Evolutionary conservation across 1,140 invertebrate species (phyloP), one percentile per base, ranked within the genome.

Genomic region (Musca vetustissima): DNA sequence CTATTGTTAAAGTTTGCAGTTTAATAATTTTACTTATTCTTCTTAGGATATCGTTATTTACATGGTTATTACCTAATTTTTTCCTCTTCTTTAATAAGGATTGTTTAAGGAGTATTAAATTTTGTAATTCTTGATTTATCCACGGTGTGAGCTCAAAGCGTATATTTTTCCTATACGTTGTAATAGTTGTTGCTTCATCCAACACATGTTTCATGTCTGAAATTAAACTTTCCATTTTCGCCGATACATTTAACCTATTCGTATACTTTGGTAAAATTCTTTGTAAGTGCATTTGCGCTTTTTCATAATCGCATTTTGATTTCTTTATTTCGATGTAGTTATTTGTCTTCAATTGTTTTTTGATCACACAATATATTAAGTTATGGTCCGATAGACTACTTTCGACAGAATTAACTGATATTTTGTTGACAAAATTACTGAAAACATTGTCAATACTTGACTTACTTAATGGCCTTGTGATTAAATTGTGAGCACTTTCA

Each of bases 1-100:
- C 21, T 53, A 22, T 11, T 22, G 21, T 53, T 8, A 11, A 2
- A 22, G 22, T 53, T 22, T 4, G 52, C 52, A 6, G 22, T 53
- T 22, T 53, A 53, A 53, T 22, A 53, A 53, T 14, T 53, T 53
- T 53, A 53, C 52, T 53, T 21, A 53, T 53, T 53, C 52, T 53
- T 22, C 22, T 53, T 53, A 53, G 52, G 1, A 4, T 53, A 14
- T 53, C 22, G 7, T 22, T 11, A 13, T 22, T 14, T 13, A 4
- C 2, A 13, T 3, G 15, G 1, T 50, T 14, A 9, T 53, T 53
- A 13, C 19, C 4, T 4, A 13, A 14, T 53, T 19, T 53, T 53
- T 21, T 53, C 22, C 52, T 53, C 22, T 50, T 19, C 9, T 22
- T 53, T 53, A 53, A 22, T 2, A 53, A 13, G 13, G 19, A 22